These are phyloP conservation scores for Excalfactoria chinensis DNA, from an alignment of 2,113 vertebrate genomes.

Conservation along the genomic window DNA sequence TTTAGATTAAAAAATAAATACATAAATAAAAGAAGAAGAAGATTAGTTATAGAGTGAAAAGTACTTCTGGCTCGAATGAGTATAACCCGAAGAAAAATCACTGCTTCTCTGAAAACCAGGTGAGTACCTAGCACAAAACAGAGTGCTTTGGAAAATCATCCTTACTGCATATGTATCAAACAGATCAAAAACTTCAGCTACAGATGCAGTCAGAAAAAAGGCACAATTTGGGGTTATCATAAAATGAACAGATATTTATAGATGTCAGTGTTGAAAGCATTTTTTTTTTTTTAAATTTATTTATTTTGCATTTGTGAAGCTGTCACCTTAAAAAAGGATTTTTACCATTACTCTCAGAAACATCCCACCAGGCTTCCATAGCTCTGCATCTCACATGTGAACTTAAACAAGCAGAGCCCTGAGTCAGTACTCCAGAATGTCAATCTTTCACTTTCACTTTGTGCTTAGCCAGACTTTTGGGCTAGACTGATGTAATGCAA, in stretches of 20 bases:
- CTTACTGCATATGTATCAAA: not conserved
- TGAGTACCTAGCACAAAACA: not conserved
- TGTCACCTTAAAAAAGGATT: not conserved
- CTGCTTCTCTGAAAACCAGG: not conserved
- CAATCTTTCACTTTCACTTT: conserved; percentile 1
- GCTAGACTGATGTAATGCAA: not conserved
- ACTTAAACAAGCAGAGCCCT: not conserved
- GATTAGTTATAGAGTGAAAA: not conserved
- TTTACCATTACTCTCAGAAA: not conserved
- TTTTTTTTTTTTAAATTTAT: not conserved
- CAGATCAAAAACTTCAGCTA: not conserved
- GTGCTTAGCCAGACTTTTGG: not conserved
- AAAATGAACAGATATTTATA: not conserved
- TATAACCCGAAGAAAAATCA: not conserved
- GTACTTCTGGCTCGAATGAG: not conserved
- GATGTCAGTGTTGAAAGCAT: not conserved
- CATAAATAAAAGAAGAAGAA: not conserved
- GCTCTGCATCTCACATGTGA: not conserved
- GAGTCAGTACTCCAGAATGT: not conserved
- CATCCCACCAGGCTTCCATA: not conserved
- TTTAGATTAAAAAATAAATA: not conserved
- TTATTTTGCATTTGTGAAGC: not conserved
- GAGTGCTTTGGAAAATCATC: not conserved
- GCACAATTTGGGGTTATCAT: not conserved
- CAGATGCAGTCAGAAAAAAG: not conserved